Evolutionary conservation across 1,140 invertebrate species (phyloP), one percentile per base, ranked within the genome.

Genomic region (Ooceraea biroi): DNA sequence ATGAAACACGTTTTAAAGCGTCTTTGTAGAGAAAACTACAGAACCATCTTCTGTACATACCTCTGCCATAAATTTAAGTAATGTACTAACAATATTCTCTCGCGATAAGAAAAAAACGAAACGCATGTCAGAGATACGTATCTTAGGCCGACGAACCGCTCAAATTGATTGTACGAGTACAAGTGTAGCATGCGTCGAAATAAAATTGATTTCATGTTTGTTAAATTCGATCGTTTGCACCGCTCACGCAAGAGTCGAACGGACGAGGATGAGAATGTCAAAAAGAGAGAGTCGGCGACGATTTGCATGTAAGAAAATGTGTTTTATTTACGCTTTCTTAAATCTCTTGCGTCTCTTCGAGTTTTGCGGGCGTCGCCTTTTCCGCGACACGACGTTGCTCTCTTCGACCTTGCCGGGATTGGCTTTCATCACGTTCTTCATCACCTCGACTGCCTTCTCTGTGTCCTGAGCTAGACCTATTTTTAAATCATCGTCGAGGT

Each of bases 391-490:
- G 66, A 71, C 30, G 73, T 41, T 83, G 36, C 73, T 91, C 52
- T 85, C 78, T 84, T 92, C 91, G 66, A 85, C 92, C 72, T 91
- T 91, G 25, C 87, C 87, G 0, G 92, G 88, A 83, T 87, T 82
- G 5, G 92, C 84, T 48, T 90, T 65, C 8, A 93, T 92, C 17
- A 61, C 82, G 60, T 91, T 87, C 80, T 96, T 91, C 95, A 96
- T 96, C 1, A 95, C 92, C 91, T 96, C 94, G 12, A 95, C 87
- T 89, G 94, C 91, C 92, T 95, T 92, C 94, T 95, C 72, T 0
- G 93, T 90, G 46, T 93, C 91, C 8, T 92, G 76, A n/a, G 73
- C 22, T 10, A 93, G 11, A 46, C 88, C 69, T 17, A 85, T 3
- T 19, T 91, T 52, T 0, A 90, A 27, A 87, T 95, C 95, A 12